Evolutionary conservation across 2,797 vertebrate species (phyloP).

Genomic region (Apodemus agrarius): DNA sequence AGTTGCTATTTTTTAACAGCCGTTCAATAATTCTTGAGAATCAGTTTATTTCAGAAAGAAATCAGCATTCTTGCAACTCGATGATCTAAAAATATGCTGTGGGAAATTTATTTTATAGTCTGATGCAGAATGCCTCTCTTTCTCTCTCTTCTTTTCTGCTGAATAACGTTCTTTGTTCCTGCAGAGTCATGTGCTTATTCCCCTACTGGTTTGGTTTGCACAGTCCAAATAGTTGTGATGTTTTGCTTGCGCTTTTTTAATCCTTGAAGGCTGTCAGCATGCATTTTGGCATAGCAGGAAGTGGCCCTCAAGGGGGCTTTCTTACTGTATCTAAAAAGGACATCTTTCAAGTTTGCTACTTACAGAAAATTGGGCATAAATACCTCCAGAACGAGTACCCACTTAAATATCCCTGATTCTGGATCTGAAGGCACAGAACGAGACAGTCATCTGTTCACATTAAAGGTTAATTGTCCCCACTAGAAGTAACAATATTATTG

Average conservation of each 20-base stretch:
- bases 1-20: constrained; percentile 63
- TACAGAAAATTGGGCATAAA: constrained; percentile 61
- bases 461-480: neutral
- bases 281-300: constrained; percentile 45
- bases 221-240: constrained; percentile 54
- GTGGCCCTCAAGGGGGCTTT: constrained; percentile 44
- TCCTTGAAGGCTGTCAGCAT: constrained; percentile 59
- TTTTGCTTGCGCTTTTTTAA: constrained; percentile 75
- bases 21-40: constrained; percentile 67
- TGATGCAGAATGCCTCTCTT: constrained; percentile 46
- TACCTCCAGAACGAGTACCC: constrained; percentile 35
- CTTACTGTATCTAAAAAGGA: constrained; percentile 30
- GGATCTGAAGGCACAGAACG: neutral
- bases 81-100: constrained; percentile 79
- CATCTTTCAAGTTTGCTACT: constrained; percentile 53
- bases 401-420: neutral
- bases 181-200: constrained; percentile 66
- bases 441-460: neutral
- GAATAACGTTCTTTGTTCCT: constrained; percentile 77
- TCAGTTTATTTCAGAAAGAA: constrained; percentile 68
- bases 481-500: neutral
- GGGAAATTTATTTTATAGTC: constrained; percentile 72
- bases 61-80: constrained; percentile 71
- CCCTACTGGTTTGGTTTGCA: constrained; percentile 59
- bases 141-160: constrained; percentile 57